Evolutionary conservation across 2,797 vertebrate genomes (phyloP).

Genomic region (Myotis findleyi): DNA sequence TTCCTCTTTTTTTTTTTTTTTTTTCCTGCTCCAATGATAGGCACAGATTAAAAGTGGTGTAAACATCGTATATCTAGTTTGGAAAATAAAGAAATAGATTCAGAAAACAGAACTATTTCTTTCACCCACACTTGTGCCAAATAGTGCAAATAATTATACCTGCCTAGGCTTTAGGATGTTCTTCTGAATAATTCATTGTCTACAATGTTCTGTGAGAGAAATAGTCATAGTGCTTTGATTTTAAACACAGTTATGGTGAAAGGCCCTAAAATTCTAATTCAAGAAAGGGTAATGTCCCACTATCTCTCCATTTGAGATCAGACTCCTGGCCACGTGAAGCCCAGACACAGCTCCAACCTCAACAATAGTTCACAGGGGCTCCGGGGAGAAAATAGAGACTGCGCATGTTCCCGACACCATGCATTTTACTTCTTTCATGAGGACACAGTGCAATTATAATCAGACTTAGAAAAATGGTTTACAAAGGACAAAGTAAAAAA

Average conservation of each 20-base stretch:
- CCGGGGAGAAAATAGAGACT: not conserved
- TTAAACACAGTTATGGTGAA: not conserved
- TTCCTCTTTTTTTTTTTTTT: not conserved
- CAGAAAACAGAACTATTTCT: not conserved
- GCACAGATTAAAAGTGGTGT: not conserved
- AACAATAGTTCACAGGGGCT: not conserved
- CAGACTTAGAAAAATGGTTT: not conserved
- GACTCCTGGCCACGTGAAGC: not conserved
- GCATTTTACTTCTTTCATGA: not conserved
- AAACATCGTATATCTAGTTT: not conserved
- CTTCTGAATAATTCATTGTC: constrained; percentile 9
- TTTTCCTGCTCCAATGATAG: not conserved
- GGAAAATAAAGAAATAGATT: constrained; percentile 11
- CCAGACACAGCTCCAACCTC: not conserved
- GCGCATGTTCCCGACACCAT: not conserved
- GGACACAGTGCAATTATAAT: not conserved
- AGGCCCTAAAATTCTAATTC: not conserved
- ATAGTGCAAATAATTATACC: not conserved
- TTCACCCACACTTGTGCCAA: not conserved
- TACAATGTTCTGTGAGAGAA: not conserved
- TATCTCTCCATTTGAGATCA: not conserved
- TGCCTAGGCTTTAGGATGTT: not conserved
- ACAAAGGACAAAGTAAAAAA: not conserved
- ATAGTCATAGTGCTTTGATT: not conserved
- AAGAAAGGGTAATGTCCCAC: not conserved